phyloP scores from a whole-genome alignment of 2,888 invertebrate species.

The Eretmocerus hayati region DNA sequence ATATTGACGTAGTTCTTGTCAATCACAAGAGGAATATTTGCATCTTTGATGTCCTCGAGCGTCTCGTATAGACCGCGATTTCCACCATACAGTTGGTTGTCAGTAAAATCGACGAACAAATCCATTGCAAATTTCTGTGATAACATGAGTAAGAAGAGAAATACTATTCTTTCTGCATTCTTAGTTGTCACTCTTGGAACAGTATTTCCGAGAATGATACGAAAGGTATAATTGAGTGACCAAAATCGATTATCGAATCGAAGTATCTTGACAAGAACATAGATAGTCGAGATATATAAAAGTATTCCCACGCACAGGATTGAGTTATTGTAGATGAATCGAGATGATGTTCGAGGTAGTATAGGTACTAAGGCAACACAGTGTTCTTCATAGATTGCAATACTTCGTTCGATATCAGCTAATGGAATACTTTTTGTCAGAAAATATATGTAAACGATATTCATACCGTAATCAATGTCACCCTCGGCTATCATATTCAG shows the following conservation, averaged over 20 bases:
- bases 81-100: not conserved
- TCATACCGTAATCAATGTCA: conserved; percentile 5
- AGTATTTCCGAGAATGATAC: conserved; percentile 7
- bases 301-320: not conserved
- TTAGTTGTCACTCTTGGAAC: not conserved
- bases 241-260: conserved; percentile 14
- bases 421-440: not conserved
- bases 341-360: not conserved
- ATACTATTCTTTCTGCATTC: conserved; percentile 5
- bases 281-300: conserved; percentile 4
- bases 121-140: conserved; percentile 6
- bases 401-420: not conserved
- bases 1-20: not conserved
- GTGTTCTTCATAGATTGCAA: conserved; percentile 3
- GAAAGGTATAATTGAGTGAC: conserved; percentile 19
- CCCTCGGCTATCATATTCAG: not conserved
- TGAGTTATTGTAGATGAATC: no score
- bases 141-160: not conserved
- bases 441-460: conserved; percentile 2
- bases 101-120: conserved; percentile 13
- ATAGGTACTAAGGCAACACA: conserved; percentile 17
- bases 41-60: conserved; percentile 2
- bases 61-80: conserved; percentile 6
- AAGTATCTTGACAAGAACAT: conserved; percentile 1
- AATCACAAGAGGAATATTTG: not conserved